phyloP scores from a whole-genome alignment of 2,113 vertebrate genomes.

The Natator depressus region DNA sequence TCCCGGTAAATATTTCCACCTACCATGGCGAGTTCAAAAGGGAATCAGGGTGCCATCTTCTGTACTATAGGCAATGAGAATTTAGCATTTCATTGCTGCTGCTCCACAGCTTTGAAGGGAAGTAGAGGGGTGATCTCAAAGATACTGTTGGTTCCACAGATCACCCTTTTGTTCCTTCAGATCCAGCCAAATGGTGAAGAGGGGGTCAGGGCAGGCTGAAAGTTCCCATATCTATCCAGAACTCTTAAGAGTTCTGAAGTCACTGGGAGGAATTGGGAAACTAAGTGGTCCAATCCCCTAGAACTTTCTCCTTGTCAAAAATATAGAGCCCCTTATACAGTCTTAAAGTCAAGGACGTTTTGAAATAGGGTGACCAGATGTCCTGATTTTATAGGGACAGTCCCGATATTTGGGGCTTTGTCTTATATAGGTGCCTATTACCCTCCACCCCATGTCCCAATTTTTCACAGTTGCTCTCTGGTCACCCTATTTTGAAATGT shows the following conservation, averaged over 20 bases:
- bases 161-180: not conserved
- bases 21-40: not conserved
- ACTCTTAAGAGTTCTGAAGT: not conserved
- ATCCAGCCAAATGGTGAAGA: not conserved
- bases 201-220: not conserved
- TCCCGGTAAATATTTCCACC: not conserved
- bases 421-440: too few relatives aligned
- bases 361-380: not conserved
- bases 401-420: too few relatives aligned
- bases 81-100: not conserved
- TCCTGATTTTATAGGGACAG: too few relatives aligned
- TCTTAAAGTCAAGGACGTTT: not conserved
- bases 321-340: not conserved
- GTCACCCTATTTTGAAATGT: not conserved
- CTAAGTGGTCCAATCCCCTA: not conserved
- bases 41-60: not conserved
- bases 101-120: not conserved
- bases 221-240: not conserved
- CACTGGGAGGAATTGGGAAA: not conserved
- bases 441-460: too few relatives aligned
- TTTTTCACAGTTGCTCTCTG: too few relatives aligned
- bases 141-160: fast-evolving
- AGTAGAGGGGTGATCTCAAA: not conserved
- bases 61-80: fast-evolving
- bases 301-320: not conserved